Conservation (phyloP, 2,888 invertebrate species). For the Drosophila peninsularis region DNA sequence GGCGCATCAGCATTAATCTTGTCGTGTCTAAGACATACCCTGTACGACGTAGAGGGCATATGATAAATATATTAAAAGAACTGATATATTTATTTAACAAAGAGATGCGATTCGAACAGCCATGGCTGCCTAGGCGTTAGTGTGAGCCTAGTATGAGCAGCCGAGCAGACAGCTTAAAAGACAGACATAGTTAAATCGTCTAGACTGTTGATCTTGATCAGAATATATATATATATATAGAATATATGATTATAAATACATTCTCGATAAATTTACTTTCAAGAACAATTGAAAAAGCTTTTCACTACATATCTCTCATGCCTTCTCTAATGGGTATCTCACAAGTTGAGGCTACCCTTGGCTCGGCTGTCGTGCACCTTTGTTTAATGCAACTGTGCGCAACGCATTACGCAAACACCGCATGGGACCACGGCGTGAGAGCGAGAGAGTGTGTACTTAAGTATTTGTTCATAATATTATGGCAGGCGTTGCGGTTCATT, state of each 20-base stretch:
- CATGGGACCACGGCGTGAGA: conserved; percentile 34
- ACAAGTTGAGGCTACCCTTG: neutral
- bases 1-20: neutral
- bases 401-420: conserved; percentile 59
- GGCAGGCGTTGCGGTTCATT: conserved; percentile 72
- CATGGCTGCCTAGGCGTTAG: neutral
- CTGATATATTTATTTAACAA: neutral
- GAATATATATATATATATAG: too few relatives aligned
- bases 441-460: conserved; percentile 33
- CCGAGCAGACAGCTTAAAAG: too few relatives aligned
- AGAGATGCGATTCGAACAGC: neutral
- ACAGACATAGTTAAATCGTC: too few relatives aligned
- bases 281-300: neutral
- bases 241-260: too few relatives aligned
- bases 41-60: neutral
- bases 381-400: conserved; percentile 27
- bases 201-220: too few relatives aligned
- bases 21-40: conserved; percentile 3
- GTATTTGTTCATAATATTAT: conserved; percentile 62
- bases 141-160: neutral
- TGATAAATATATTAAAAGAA: neutral
- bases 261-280: too few relatives aligned
- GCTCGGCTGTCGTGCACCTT: neutral
- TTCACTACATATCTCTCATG: neutral
- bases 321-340: conserved; percentile 6